phyloP scores from a whole-genome alignment of 2,888 invertebrate genomes.

The Ariolimax columbianus region DNA sequence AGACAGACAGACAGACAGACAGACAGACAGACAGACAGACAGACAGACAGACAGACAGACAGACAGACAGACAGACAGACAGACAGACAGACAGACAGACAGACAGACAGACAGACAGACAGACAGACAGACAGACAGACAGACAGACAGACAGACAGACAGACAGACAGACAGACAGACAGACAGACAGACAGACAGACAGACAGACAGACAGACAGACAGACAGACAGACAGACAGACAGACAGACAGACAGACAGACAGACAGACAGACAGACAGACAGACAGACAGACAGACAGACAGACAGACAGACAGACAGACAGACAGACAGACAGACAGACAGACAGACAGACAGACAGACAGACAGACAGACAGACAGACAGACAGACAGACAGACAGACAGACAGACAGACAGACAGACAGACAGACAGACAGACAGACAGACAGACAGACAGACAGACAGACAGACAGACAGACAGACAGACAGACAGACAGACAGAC shows the following conservation, averaged over 20 bases:
- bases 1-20: not conserved
- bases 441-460: slow-evolving; percentile 1
- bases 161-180: slow-evolving; percentile 29
- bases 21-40: slow-evolving; percentile 22
- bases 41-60: slow-evolving; percentile 30
- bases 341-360: slow-evolving; percentile 23
- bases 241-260: slow-evolving; percentile 27
- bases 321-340: not conserved
- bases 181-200: slow-evolving; percentile 28
- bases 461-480: too few relatives aligned
- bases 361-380: slow-evolving; percentile 26
- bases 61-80: slow-evolving; percentile 29
- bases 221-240: not conserved
- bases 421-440: slow-evolving; percentile 8
- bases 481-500: slow-evolving; percentile 33
- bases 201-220: slow-evolving; percentile 8
- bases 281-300: slow-evolving; percentile 27
- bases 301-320: slow-evolving; percentile 21
- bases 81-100: slow-evolving; percentile 31
- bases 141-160: slow-evolving; percentile 30
- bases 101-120: not conserved
- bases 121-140: slow-evolving; percentile 13
- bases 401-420: slow-evolving; percentile 24
- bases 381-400: slow-evolving; percentile 26
- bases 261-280: slow-evolving; percentile 27